Evolutionary conservation across 2,888 invertebrate genomes (phyloP), one percentile per base, ranked within the genome.

Genomic region (Hedychridium roseum): DNA sequence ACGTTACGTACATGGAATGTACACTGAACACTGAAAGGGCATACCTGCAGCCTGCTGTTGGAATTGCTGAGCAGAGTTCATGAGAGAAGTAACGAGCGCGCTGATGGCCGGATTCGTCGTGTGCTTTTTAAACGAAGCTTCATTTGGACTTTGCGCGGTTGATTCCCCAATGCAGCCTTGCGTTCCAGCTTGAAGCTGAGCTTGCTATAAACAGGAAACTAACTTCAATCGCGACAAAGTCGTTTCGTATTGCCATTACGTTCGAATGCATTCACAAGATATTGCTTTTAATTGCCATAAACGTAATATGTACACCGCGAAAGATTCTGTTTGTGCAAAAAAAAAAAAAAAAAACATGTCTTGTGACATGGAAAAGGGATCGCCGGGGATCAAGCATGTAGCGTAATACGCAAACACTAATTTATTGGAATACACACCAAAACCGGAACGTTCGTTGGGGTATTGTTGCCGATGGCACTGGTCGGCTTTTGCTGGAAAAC

Each of bases 61-160:
- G 76, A 89, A 90, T 73, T 91, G 90, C 76, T 91, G 90, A 30
- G 89, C 89, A 5, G 89, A 89, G 74, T 91, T 90, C 89, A 90
- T 90, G 27, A 91, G 85, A 73, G 89, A 90, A 54, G 88, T 90
- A 53, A 89, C 89, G 62, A 92, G 84, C 38, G 91, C 91, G 73
- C 86, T 90, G 64, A 91, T 90, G 46, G 89, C 88, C 21, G 87
- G 84, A 68, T 84, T 87, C 64, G 84, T 85, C 34, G 79, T 74
- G 54, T 79, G 71, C 34, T 84, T 84, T 62, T 84, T 84, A 16
- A 81, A 79, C 34, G 82, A 74, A 2, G 81, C 80, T 18, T 84
- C 79, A 63, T 81, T 84, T 62, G 84, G 83, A 56, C 80, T 67
- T 46, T 72, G 74, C 57, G 59, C 73, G 47, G 58, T 61, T 17